Evolutionary conservation across 37 sponge, comb jelly and placozoan species (phyloP), one percentile per base, ranked within the genome.

Genomic region (Eunapius fragilis): DNA sequence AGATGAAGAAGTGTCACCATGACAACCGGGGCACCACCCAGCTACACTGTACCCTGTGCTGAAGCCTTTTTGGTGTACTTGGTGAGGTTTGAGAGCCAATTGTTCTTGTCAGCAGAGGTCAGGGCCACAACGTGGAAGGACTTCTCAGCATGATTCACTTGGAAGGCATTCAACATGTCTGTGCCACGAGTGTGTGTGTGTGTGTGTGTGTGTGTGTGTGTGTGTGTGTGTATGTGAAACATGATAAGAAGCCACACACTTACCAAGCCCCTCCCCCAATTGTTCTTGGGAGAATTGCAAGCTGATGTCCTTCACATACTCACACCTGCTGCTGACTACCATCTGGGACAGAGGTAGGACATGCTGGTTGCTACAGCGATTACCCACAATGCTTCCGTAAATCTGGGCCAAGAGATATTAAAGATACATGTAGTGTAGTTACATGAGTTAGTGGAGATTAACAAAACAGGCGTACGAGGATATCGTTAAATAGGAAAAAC

Each of bases 101-200:
- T 95, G 26, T 79, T 80, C 37, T 92, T 92, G 86, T 95, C 96
- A 10, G 85, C 91, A 31, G 68, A 34, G 24, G 91, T 83, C 3
- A 73, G 47, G n/a, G 94, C 93, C 83, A 90, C 87, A 0, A 92
- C 96, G 50, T 95, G 96, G 41, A 95, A 95, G 6, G 96, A 95
- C 76, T 95, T 95, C 49, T 92, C 87, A 10, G 88, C 87, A 72
- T 95, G 96, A 49, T 87, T 90, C 31, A 95, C 77, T 37, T 95
- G 96, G 72, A 95, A 95, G 6, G 96, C 96, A 75, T 86, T 85
- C 13, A 85, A 86, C 26, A 82, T 69, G 37, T 88, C 95, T 94
- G 47, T 30, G 70, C 47, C 47, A 45, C 9, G 47, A 11, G 47
- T 9, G 41, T 23, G 68, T 48, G 68, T 26, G 32, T 83, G 23